Evolutionary conservation across 1,140 invertebrate species (phyloP), one percentile per base, ranked within the genome.

Genomic region (Drosophila takahashii): DNA sequence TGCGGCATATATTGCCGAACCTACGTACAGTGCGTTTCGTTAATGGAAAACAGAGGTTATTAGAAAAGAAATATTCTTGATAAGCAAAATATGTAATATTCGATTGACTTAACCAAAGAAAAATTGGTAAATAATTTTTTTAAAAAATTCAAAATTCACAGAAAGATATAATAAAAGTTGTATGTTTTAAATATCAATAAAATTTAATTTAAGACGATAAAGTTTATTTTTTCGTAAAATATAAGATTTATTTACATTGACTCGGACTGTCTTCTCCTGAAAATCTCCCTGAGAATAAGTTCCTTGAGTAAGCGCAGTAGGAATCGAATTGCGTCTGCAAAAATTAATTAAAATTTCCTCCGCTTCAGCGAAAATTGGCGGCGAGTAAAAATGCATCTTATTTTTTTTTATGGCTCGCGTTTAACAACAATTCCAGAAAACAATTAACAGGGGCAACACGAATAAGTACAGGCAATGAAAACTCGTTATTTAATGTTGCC

Each of bases 311-410:
- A 52, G 18, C 60, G 13, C 45, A 42, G 53, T 32, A 37, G 67
- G 58, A 37, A 45, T 70, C 42, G 29, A 53, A 61, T 76, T 76
- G 32, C 51, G 26, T 61, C 39, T 69, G 27, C 15, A 34, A 37
- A 77, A 50, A 78, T 69, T 83, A 83, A 78, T 81, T 64, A 81
- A 74, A 73, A 45, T 72, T 53, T 78, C 48, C 50, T 42, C 42
- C 42, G 56, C 69, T 27, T 64, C 22, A 41, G 13, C 29, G 69
- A 52, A 45, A 57, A 65, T 54, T 60, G 52, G 44, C 72, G 15
- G 22, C 29, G 16, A 73, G 70, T 29, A n/a, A 16, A 45, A 45
- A 32, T 75, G 72, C 71, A 66, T 44, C 7, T 22, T 51, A 26
- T 41, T 52, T 70, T 58, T 69, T 45, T 58, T 42, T 61, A 56